phyloP scores from a whole-genome alignment of 2,888 invertebrate species.

The Hedya salicella region DNA sequence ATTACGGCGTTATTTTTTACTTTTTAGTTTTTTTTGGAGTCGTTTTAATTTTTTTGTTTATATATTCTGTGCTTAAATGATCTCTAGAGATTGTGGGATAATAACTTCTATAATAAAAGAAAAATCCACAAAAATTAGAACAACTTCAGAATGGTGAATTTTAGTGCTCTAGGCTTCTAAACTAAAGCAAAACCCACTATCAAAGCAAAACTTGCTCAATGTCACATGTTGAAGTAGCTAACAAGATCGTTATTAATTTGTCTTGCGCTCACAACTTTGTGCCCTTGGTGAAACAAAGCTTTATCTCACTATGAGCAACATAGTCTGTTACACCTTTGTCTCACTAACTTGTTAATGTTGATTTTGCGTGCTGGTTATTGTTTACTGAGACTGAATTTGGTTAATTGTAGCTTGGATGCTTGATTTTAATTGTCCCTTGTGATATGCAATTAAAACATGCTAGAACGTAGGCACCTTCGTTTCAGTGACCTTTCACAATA shows the following conservation, averaged over 20 bases:
- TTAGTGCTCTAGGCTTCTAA: too few relatives aligned
- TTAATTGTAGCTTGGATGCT: background rate
- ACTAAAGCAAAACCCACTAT: slow-evolving; percentile 4
- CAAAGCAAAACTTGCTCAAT: slow-evolving; percentile 13
- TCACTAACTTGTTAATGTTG: slow-evolving; percentile 9
- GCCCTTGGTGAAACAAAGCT: slow-evolving; percentile 12
- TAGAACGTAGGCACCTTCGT: too few relatives aligned
- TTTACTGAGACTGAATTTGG: background rate
- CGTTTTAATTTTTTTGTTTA: too few relatives aligned
- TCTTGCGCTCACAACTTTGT: slow-evolving; percentile 9
- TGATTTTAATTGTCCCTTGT: background rate
- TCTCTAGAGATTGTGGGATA: too few relatives aligned
- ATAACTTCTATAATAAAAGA: too few relatives aligned
- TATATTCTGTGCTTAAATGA: too few relatives aligned
- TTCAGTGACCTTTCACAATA: too few relatives aligned
- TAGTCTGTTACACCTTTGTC: slow-evolving; percentile 5
- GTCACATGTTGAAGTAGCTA: slow-evolving; percentile 5
- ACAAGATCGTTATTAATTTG: slow-evolving; percentile 18
- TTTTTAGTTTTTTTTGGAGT: too few relatives aligned
- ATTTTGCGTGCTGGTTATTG: slow-evolving; percentile 5
- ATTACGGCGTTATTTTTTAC: too few relatives aligned
- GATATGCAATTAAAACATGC: too few relatives aligned
- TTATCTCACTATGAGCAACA: background rate
- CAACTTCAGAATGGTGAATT: too few relatives aligned
- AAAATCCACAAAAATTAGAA: too few relatives aligned